phyloP scores from a whole-genome alignment of 2,113 vertebrate genomes.

The Gavialis gangeticus region DNA sequence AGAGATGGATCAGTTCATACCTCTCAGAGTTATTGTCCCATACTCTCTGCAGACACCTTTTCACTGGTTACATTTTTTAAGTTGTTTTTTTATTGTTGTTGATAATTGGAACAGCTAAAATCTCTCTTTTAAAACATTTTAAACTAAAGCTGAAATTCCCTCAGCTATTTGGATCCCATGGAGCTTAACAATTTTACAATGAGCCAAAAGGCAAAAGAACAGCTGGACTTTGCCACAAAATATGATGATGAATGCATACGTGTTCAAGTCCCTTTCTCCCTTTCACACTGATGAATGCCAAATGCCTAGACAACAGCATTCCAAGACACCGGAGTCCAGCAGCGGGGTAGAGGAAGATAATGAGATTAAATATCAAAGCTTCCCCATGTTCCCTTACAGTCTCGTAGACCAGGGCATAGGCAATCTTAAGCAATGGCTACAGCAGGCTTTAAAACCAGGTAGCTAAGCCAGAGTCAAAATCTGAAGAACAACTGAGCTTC shows the following conservation, averaged over 20 bases:
- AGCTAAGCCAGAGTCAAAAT: no score
- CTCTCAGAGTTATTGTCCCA: neutral
- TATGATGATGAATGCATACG: neutral
- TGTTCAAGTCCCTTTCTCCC: no score
- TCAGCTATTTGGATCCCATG: neutral
- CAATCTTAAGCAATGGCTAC: no score
- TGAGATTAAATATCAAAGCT: no score
- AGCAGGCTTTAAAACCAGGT: no score
- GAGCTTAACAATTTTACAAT: constrained; percentile 6
- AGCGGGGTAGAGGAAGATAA: neutral
- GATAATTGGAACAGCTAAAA: neutral
- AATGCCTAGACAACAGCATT: no score
- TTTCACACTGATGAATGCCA: no score
- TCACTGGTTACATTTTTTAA: neutral
- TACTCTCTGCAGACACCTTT: neutral
- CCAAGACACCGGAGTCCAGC: neutral
- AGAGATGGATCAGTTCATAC: neutral
- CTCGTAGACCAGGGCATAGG: no score
- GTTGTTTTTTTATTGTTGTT: neutral
- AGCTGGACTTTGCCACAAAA: neutral
- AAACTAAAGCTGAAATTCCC: constrained; percentile 31
- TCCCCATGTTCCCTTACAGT: no score
- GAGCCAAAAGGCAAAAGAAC: constrained; percentile 19
- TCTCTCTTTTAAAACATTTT: neutral
- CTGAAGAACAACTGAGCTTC: no score